Base-by-base conservation (phyloP, 1,140 invertebrate species). In the Batillaria attramentaria region DNA sequence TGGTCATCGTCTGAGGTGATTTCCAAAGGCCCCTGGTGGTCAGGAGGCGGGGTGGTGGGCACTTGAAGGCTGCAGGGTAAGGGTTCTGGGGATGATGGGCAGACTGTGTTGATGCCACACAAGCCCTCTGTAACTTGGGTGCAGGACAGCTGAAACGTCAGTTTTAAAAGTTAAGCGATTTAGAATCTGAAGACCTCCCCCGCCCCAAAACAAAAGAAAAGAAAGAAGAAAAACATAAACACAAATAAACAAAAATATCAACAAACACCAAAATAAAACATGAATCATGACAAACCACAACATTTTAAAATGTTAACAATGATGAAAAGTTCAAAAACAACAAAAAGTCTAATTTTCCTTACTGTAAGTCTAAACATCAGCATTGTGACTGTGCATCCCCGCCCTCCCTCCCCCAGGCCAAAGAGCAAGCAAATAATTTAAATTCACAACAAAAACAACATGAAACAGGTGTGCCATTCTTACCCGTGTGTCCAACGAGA, bases 41-140 rank as follows among this genome's bases (percentile, higher is more conserved):
- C 31, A 62, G 60, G 60, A 10, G 68, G 33, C 20, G 33, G 16
- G 66, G 35, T n/a, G 20, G 13, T 37, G 16, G 70, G 43, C n/a
- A 62, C 57, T 62, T 46, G 42, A 20, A 80, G 54, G 13, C 62
- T 35, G 41, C 79, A 80, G 1, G 72, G 43, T 1, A 50, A 43
- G 28, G 43, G 33, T 18, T 4, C 37, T 37, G 20, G 1, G n/a
- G 57, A 31, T 8, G 35, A 33, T 5, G 50, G 33, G 31, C 72
- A 73, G 10, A 2, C 6, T 10, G 37, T 39, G 24, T 50, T 57
- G 50, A 2, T 73, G 35, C 72, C 72, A 60, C 72, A 73, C 46
- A 73, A 50, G 3, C 72, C 72, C 5, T 24, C 33, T 10, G 43
- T 20, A 2, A 2, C 37, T 24, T 3, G 46, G 28, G 46, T 73